Percentiles rank a stretch among this genome's conserved stretches.
These are phyloP conservation scores for Diachasmimorpha longicaudata DNA, from an alignment of 1,140 invertebrate species.

Conservation along the genomic window DNA sequence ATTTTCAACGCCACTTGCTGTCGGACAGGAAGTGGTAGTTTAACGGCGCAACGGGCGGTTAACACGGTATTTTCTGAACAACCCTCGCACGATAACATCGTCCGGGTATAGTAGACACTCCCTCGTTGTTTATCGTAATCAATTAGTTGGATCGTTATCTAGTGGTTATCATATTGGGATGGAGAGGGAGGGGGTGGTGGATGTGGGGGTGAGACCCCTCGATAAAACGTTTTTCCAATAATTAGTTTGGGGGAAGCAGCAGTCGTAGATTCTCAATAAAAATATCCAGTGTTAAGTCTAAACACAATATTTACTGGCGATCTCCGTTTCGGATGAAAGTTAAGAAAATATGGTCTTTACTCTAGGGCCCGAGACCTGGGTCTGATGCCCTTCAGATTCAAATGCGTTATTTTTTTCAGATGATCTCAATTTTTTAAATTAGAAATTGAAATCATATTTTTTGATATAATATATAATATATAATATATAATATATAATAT, in stretches of 20 bases:
- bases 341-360: no score
- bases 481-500: no score
- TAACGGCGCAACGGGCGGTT: slow-evolving; percentile 29
- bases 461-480: no score
- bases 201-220: slow-evolving; percentile 52
- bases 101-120: slow-evolving; percentile 23
- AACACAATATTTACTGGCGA: no score
- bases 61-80: slow-evolving; percentile 26
- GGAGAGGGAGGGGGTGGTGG: not conserved
- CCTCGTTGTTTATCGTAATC: slow-evolving; percentile 56
- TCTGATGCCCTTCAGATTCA: no score
- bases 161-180: slow-evolving; percentile 43
- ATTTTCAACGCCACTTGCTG: not conserved
- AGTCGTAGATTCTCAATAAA: no score
- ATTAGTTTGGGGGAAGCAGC: slow-evolving; percentile 29
- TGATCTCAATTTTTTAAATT: no score
- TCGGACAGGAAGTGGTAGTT: slow-evolving; percentile 33
- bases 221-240: slow-evolving; percentile 38
- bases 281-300: no score
- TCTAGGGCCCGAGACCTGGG: no score
- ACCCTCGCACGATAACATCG: slow-evolving; percentile 40
- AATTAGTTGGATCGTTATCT: slow-evolving; percentile 59
- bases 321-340: no score
- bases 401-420: no score
- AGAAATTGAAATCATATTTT: no score